Conservation (phyloP, 2,888 invertebrate genomes). For the Furcula furcula region DNA sequence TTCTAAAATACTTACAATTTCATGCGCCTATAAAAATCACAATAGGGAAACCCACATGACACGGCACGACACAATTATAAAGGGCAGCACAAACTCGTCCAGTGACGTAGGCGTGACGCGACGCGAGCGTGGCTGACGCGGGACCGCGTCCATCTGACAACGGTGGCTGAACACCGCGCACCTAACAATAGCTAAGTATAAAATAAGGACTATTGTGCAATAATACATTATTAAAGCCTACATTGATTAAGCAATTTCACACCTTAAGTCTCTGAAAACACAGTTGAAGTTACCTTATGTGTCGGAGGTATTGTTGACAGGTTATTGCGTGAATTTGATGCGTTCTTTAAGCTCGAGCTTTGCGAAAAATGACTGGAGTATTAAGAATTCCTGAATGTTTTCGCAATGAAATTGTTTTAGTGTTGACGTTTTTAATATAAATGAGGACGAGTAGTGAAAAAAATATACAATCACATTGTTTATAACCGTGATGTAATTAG, state of each 20-base stretch:
- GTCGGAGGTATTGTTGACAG: background rate
- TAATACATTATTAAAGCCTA: background rate
- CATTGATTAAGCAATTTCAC: background rate
- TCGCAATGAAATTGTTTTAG: background rate
- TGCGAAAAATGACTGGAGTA: background rate
- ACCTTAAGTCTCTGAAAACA: background rate
- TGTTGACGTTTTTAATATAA: background rate
- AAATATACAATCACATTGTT: background rate
- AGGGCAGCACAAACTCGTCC: background rate
- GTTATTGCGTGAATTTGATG: background rate
- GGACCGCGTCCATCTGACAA: conserved; percentile 32
- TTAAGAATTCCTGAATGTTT: background rate
- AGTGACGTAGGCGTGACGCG: conserved; percentile 7
- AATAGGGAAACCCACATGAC: conserved; percentile 31
- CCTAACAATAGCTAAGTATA: conserved; percentile 4
- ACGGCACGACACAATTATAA: conserved; percentile 23
- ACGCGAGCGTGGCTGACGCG: conserved; percentile 28
- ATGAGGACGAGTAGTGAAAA: background rate
- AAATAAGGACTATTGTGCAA: background rate
- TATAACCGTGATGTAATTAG: background rate
- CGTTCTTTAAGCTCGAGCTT: background rate
- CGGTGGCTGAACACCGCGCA: conserved; percentile 10
- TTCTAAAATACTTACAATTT: conserved; percentile 19
- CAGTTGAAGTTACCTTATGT: background rate
- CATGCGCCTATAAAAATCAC: conserved; percentile 24